phyloP scores from a whole-genome alignment of 2,888 invertebrate species.

The Helobdella robusta region DNA sequence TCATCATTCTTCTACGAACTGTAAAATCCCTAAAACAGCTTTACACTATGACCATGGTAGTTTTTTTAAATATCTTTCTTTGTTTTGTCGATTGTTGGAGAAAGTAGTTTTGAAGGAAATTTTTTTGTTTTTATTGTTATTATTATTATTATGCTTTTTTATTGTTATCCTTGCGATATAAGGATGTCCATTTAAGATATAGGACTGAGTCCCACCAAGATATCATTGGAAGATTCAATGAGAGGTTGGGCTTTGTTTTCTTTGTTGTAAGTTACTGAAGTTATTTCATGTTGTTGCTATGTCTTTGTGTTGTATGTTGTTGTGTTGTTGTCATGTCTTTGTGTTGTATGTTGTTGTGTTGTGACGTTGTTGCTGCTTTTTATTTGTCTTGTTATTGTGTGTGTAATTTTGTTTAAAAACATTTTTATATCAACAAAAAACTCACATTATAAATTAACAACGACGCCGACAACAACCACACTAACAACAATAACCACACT shows the following conservation, averaged over 20 bases:
- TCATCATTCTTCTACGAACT: conserved; percentile 67
- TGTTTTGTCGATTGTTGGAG: not conserved
- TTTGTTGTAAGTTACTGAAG: too few species aligned
- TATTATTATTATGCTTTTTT: conserved; percentile 75
- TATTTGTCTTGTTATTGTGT: too few species aligned
- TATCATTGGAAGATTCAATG: conserved; percentile 87
- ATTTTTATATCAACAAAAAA: not conserved
- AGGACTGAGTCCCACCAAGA: conserved; percentile 87
- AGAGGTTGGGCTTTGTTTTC: too few species aligned
- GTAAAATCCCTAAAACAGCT: conserved; percentile 82
- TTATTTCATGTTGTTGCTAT: too few species aligned
- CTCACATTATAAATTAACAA: not conserved
- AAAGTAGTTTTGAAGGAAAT: not conserved
- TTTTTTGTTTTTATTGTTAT: conserved; percentile 33
- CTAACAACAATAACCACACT: not conserved
- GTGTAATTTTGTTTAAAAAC: not conserved
- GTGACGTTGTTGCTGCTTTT: too few species aligned
- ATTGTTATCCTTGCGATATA: conserved; percentile 54
- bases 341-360: too few species aligned
- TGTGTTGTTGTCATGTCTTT: too few species aligned
- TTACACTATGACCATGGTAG: conserved; percentile 82
- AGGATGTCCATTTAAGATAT: conserved; percentile 86
- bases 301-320: too few species aligned
- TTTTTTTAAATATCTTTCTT: not conserved
- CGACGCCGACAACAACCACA: not conserved